Conservation (phyloP, 2,797 vertebrate genomes). For the Zenarchopterus dispar region DNA sequence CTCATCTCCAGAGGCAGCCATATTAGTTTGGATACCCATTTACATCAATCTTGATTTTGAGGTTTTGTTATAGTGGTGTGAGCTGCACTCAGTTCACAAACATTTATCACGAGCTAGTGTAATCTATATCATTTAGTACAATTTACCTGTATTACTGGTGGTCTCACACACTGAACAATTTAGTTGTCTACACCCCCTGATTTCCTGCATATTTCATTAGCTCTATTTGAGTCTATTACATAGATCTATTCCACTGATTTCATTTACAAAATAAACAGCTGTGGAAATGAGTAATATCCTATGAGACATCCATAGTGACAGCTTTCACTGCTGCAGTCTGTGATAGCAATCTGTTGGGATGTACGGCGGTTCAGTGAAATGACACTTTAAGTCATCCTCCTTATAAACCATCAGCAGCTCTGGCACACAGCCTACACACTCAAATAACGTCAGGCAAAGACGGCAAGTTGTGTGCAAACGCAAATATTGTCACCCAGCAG, state of each 20-base stretch:
- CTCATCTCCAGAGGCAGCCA: slow-evolving; percentile 52
- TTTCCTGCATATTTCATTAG: slow-evolving; percentile 35
- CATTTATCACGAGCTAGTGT: slow-evolving; percentile 12
- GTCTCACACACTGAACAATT: slow-evolving; percentile 12
- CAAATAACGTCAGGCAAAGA: slow-evolving; percentile 15
- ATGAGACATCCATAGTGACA: slow-evolving; percentile 35
- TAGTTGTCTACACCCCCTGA: slow-evolving; percentile 1
- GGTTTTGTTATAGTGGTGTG: slow-evolving; percentile 35
- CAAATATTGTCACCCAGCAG: slow-evolving; percentile 23
- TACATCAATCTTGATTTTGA: slow-evolving; percentile 43
- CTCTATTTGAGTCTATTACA: slow-evolving; percentile 26
- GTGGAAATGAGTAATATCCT: slow-evolving; percentile 49
- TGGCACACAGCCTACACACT: slow-evolving; percentile 37
- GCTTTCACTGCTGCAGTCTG: slow-evolving; percentile 34
- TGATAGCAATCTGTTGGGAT: slow-evolving; percentile 38
- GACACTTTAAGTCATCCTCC: slow-evolving; percentile 43
- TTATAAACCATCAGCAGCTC: slow-evolving; percentile 42
- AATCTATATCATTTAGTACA: slow-evolving; percentile 5
- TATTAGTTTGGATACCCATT: slow-evolving; percentile 51
- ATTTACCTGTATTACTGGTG: slow-evolving; percentile 10
- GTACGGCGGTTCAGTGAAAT: slow-evolving; percentile 33
- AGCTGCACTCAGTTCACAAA: background rate
- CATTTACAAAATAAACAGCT: slow-evolving; percentile 41
- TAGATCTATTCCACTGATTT: slow-evolving; percentile 36
- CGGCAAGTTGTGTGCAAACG: slow-evolving; percentile 22